Evolutionary conservation across 2,113 vertebrate genomes (phyloP), one percentile per base, ranked within the genome.

Genomic region (Varanus komodoensis): DNA sequence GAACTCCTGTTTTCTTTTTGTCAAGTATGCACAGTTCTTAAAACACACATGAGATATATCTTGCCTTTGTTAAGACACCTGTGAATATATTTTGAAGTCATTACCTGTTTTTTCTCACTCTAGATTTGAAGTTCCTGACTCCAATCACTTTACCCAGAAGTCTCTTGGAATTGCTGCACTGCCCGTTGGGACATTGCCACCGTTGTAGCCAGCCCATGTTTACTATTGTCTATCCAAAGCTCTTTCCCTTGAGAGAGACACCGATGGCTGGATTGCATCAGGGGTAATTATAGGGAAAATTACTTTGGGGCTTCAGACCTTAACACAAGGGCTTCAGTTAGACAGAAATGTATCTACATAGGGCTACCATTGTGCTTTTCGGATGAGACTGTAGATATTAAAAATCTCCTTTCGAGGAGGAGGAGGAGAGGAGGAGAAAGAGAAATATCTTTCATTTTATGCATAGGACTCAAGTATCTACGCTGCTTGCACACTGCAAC

Each of bases 151-250:
- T 99, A 93, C 99, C 99, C 91, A 98, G 96, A 98, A 99, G 98
- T 94, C 98, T 99, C 73, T 95, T 98, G 95, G 98, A 99, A 92
- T 96, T 99, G 92, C 94, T 99, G 89, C 97, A 96, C 89, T 99
- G 98, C 96, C 99, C 99, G 5, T 93, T 99, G 95, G 99, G 99
- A 84, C 99, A 99, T 94, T 99, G 99, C 94, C 99, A 99, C 95
- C 98, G 98, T 68, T 99, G 99, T 93, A 98, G 98, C 91, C 98
- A 99, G 95, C 97, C 98, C 92, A 99, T 99, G 99, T 99, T 99
- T 97, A 99, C 98, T 89, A 98, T 98, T 89, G 98, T 99, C 97
- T 99, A 98, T 96, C 99, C 99, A 92, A 99, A 99, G 96, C 97
- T 98, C 87, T 99, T 99, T 93, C 98, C 98, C 83, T 97, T 99